Conservation (phyloP, 1,140 invertebrate species). For the Archivesica marissinica region DNA sequence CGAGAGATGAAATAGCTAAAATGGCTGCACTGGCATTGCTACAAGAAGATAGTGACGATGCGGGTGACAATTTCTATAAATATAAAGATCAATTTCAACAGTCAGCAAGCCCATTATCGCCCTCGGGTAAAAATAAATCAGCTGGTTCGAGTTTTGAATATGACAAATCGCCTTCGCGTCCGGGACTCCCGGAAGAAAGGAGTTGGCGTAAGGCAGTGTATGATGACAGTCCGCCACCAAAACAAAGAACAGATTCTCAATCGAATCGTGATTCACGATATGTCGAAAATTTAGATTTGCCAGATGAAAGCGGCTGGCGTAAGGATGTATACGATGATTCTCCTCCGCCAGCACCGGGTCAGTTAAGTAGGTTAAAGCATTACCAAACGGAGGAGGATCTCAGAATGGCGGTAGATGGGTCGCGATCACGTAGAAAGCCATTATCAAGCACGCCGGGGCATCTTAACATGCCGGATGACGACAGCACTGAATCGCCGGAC, state of each 20-base stretch:
- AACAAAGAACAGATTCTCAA: constrained; percentile 26
- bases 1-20: constrained; percentile 66
- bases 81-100: constrained; percentile 74
- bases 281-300: constrained; percentile 66
- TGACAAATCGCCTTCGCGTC: neutral
- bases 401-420: constrained; percentile 58
- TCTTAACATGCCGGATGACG: constrained; percentile 15
- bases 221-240: constrained; percentile 50
- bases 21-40: constrained; percentile 64
- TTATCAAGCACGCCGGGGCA: constrained; percentile 75
- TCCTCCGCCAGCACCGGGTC: constrained; percentile 54
- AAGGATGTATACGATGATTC: constrained; percentile 80
- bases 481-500: constrained; percentile 44
- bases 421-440: constrained; percentile 65
- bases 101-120: constrained; percentile 54
- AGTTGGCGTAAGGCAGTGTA: constrained; percentile 61
- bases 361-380: constrained; percentile 22
- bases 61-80: constrained; percentile 74
- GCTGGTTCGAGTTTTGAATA: constrained; percentile 45
- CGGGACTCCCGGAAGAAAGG: constrained; percentile 37
- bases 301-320: constrained; percentile 77
- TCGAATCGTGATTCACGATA: constrained; percentile 38
- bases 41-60: constrained; percentile 58
- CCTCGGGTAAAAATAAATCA: constrained; percentile 50
- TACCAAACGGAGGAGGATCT: constrained; percentile 59